These are phyloP conservation scores for Drosophila miranda DNA, from an alignment of 1,140 invertebrate genomes.

Conservation along the genomic window DNA sequence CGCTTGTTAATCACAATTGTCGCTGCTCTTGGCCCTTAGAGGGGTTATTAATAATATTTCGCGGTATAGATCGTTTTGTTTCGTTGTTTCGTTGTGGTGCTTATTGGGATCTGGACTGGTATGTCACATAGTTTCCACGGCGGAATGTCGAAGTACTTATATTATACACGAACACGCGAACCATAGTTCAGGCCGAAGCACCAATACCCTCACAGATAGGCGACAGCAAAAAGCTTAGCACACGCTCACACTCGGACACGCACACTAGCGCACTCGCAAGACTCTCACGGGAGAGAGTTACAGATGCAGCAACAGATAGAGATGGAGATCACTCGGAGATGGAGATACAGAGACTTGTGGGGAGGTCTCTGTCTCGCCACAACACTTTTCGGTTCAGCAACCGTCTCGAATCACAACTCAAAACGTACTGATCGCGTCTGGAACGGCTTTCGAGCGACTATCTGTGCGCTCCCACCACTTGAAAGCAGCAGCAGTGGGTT, in stretches of 20 bases:
- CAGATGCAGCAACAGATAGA: slow-evolving; percentile 39
- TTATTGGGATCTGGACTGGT: slow-evolving; percentile 30
- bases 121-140: slow-evolving; percentile 57
- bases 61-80: slow-evolving; percentile 15
- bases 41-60: slow-evolving; percentile 19
- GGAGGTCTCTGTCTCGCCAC: no score
- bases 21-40: slow-evolving; percentile 48
- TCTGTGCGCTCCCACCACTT: slow-evolving; percentile 58
- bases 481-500: slow-evolving; percentile 38
- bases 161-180: slow-evolving; percentile 51
- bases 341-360: slow-evolving; percentile 30
- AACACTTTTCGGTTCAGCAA: slow-evolving; percentile 58
- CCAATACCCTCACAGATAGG: slow-evolving; percentile 23
- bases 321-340: slow-evolving; percentile 38
- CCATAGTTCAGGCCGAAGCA: slow-evolving; percentile 70
- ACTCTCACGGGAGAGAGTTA: slow-evolving; percentile 7
- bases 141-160: slow-evolving; percentile 79
- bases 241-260: slow-evolving; percentile 48
- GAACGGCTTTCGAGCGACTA: slow-evolving; percentile 73
- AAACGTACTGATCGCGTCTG: slow-evolving; percentile 80
- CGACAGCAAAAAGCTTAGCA: slow-evolving; percentile 67
- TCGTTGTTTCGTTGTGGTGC: slow-evolving; percentile 19
- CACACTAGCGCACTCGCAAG: slow-evolving; percentile 21
- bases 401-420: slow-evolving; percentile 81
- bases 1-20: slow-evolving; percentile 70